phyloP scores from a whole-genome alignment of 1,140 invertebrate species.

The Teleogryllus occipitalis region DNA sequence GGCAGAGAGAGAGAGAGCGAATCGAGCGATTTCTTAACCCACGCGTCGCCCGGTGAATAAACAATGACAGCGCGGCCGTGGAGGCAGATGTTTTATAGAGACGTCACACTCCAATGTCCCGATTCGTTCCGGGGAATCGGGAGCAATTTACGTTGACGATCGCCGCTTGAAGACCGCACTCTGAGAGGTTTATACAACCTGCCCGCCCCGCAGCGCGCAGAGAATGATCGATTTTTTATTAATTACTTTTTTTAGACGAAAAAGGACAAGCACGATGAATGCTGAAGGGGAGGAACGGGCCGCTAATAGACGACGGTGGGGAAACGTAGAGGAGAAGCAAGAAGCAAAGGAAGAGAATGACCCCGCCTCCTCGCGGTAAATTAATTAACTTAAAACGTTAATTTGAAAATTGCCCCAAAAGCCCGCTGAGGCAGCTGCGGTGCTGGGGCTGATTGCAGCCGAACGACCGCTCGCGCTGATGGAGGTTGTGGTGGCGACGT shows the following conservation, averaged over 20 bases:
- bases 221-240: neutral
- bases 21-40: neutral
- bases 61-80: neutral
- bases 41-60: neutral
- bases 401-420: neutral
- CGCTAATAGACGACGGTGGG: neutral
- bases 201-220: no score
- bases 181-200: neutral
- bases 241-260: neutral
- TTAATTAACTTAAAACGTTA: slow-evolving; percentile 1
- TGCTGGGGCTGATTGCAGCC: no score
- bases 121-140: neutral
- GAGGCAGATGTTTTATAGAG: neutral
- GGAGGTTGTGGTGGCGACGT: no score
- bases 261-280: neutral
- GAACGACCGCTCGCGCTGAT: no score
- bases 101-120: neutral
- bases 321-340: neutral
- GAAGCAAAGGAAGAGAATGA: neutral
- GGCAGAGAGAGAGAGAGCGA: neutral
- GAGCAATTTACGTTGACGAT: neutral
- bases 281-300: neutral
- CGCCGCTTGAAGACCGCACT: neutral
- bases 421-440: no score
- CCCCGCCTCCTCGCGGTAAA: neutral